Conservation (phyloP, 2,888 invertebrate species). For the Lumbricus terrestris region DNA sequence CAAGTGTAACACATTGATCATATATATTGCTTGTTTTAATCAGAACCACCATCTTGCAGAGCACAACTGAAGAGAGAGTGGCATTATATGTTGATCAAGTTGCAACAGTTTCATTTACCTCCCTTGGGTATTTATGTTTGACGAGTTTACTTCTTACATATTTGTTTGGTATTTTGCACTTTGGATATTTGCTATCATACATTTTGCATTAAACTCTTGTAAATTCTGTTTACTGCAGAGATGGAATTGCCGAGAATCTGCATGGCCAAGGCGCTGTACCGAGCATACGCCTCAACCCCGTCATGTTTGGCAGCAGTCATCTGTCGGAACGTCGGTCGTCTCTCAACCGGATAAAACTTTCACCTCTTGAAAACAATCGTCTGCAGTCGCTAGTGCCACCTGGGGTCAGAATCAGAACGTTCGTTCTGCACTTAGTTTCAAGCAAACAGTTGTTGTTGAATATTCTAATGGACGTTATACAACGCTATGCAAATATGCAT, state of each 20-base stretch:
- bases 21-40: too few species aligned
- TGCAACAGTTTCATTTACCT: background rate
- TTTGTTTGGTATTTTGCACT: too few species aligned
- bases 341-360: background rate
- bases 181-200: background rate
- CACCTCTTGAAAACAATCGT: background rate
- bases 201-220: background rate
- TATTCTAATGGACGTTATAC: background rate
- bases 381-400: slow-evolving; percentile 12
- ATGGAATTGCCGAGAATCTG: background rate
- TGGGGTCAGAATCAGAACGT: slow-evolving; percentile 9
- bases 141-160: too few species aligned
- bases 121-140: too few species aligned
- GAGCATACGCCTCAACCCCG: background rate
- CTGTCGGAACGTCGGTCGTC: background rate
- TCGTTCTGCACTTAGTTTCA: background rate
- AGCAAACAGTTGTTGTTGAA: background rate
- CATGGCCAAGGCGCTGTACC: background rate
- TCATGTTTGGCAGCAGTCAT: background rate
- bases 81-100: background rate
- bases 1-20: too few species aligned
- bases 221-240: background rate
- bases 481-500: background rate
- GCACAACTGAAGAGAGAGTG: too few species aligned
- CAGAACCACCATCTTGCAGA: too few species aligned